Evolutionary conservation across 2,113 vertebrate species (phyloP).

Genomic region (Rhombomys opimus): DNA sequence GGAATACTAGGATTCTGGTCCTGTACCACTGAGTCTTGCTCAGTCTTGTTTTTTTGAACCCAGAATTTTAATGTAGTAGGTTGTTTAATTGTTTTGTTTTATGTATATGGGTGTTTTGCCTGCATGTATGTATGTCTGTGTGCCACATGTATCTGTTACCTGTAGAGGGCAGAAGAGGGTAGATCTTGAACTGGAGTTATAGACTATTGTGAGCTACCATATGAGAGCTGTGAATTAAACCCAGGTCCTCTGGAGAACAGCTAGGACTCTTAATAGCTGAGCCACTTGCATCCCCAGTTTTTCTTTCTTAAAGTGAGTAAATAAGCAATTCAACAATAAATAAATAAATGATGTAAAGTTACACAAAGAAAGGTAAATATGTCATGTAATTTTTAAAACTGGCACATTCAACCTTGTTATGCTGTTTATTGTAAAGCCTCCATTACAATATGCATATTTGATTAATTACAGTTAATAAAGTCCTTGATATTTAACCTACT

Average conservation of each 20-base stretch:
- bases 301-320: background rate
- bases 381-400: background rate
- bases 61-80: background rate
- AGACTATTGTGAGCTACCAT: background rate
- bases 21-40: background rate
- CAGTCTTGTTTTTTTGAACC: background rate
- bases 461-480: constrained; percentile 45
- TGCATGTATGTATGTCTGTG: background rate
- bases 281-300: background rate
- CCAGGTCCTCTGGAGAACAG: background rate
- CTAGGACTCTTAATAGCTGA: background rate
- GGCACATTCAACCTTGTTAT: background rate
- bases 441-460: background rate
- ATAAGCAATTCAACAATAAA: no score
- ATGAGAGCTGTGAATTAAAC: background rate
- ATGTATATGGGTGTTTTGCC: background rate
- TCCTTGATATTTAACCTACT: constrained; percentile 45
- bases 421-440: background rate
- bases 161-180: background rate
- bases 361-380: background rate
- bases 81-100: background rate
- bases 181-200: background rate
- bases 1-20: background rate
- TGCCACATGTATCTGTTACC: background rate
- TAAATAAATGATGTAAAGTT: background rate